A percentile compares a stretch with the other conserved stretches of the same genome.
Evolutionary conservation across 2,797 vertebrate species (phyloP).

Genomic region (Myotis myotis): DNA sequence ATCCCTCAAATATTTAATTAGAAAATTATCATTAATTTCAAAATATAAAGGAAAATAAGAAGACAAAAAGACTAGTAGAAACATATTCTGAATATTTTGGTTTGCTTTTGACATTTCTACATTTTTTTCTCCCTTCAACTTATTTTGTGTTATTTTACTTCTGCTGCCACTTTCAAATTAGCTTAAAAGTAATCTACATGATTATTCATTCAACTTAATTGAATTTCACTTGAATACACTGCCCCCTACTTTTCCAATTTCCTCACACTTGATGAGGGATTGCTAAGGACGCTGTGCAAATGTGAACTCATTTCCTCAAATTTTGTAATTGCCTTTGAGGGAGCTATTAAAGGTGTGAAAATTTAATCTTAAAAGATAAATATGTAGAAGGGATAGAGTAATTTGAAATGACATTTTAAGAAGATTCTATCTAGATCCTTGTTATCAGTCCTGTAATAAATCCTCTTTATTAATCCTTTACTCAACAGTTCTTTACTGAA

Average conservation of each 20-base stretch:
- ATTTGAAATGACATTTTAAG: conserved; percentile 6
- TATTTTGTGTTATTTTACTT: not conserved
- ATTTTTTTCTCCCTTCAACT: not conserved
- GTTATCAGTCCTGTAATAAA: not conserved
- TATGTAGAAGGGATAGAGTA: not conserved
- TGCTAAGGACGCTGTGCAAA: conserved; percentile 20
- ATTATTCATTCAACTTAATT: conserved; percentile 48
- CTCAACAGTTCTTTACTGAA: not conserved
- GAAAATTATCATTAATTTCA: not conserved
- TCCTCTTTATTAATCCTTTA: not conserved
- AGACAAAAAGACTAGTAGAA: not conserved
- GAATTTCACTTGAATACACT: not conserved
- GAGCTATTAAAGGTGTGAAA: conserved; percentile 57
- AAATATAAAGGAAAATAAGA: not conserved
- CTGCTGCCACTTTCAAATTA: not conserved
- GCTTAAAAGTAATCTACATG: not conserved
- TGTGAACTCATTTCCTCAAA: conserved; percentile 54
- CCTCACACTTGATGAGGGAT: conserved; percentile 19
- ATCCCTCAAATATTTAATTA: not conserved
- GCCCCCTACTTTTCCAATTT: conserved; percentile 51
- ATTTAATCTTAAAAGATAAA: conserved; percentile 56
- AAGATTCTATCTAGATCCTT: not conserved
- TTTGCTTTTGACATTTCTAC: not conserved
- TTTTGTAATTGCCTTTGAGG: conserved; percentile 48
- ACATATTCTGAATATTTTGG: not conserved